Evolutionary conservation across 1,140 invertebrate species (phyloP).

Genomic region (Mycetomoellerius zeteki): DNA sequence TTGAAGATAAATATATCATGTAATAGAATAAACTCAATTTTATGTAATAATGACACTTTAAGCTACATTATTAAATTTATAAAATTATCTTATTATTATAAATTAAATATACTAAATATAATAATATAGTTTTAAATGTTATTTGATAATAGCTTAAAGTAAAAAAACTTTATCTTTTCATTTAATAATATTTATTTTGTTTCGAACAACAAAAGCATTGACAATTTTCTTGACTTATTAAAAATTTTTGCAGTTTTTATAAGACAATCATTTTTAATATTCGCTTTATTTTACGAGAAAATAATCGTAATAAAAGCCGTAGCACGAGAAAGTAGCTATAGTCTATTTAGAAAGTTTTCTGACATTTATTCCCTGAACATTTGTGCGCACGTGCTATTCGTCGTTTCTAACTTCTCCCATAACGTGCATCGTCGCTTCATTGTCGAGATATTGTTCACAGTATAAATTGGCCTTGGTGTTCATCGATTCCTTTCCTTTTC

Average conservation of each 20-base stretch:
- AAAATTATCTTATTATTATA: slow-evolving; percentile 1
- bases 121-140: background rate
- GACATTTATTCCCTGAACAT: slow-evolving; percentile 54
- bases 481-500: slow-evolving; percentile 1
- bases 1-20: background rate
- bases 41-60: background rate
- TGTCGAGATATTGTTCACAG: slow-evolving; percentile 39
- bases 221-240: slow-evolving; percentile 19
- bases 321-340: background rate
- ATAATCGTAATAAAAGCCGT: slow-evolving; percentile 44
- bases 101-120: background rate
- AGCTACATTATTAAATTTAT: background rate
- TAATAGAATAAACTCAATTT: slow-evolving; percentile 1
- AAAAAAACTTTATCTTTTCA: background rate
- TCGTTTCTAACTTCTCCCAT: slow-evolving; percentile 54
- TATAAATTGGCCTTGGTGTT: slow-evolving; percentile 39
- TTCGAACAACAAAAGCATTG: background rate
- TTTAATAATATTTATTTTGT: slow-evolving; percentile 9
- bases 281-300: slow-evolving; percentile 24
- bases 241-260: background rate
- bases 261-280: slow-evolving; percentile 20
- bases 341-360: slow-evolving; percentile 51
- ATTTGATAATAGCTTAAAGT: slow-evolving; percentile 13
- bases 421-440: slow-evolving; percentile 49
- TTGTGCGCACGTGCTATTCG: slow-evolving; percentile 53